Evolutionary conservation across 1,140 invertebrate species (phyloP).

Genomic region (Rhagoletis pomonella): DNA sequence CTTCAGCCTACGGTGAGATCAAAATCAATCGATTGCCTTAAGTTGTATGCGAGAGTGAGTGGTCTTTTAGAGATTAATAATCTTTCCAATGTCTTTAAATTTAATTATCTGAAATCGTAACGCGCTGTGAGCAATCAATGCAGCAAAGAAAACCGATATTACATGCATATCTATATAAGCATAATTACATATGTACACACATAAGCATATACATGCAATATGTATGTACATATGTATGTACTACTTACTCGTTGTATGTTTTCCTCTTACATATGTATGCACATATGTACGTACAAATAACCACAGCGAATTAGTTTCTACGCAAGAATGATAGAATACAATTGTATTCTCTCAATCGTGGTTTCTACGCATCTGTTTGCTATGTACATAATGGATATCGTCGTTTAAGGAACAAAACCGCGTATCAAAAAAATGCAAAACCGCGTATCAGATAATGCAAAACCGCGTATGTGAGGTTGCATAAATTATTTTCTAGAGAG

Average conservation of each 20-base stretch:
- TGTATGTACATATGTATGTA: not conserved
- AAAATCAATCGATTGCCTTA: not conserved
- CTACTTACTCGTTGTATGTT: not conserved
- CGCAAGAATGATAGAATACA: no score
- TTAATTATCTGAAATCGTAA: constrained; percentile 74
- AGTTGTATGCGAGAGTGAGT: constrained; percentile 6
- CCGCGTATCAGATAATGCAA: no score
- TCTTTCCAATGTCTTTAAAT: constrained; percentile 73
- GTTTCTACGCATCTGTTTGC: not conserved
- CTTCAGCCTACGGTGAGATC: not conserved
- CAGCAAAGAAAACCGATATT: constrained; percentile 69
- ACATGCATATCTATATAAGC: constrained; percentile 53
- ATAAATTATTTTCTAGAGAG: no score
- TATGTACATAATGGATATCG: not conserved
- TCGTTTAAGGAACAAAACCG: no score
- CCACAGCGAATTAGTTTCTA: not conserved
- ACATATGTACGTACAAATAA: constrained; percentile 2
- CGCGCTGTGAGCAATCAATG: constrained; percentile 66
- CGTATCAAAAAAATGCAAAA: no score
- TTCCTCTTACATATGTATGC: not conserved
- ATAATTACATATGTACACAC: not conserved
- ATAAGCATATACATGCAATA: no score
- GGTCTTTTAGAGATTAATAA: constrained; percentile 69
- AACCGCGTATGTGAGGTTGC: no score
- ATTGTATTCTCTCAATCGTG: no score